Conservation (phyloP, 1,140 invertebrate species). For the Tetragnatha versicolor region DNA sequence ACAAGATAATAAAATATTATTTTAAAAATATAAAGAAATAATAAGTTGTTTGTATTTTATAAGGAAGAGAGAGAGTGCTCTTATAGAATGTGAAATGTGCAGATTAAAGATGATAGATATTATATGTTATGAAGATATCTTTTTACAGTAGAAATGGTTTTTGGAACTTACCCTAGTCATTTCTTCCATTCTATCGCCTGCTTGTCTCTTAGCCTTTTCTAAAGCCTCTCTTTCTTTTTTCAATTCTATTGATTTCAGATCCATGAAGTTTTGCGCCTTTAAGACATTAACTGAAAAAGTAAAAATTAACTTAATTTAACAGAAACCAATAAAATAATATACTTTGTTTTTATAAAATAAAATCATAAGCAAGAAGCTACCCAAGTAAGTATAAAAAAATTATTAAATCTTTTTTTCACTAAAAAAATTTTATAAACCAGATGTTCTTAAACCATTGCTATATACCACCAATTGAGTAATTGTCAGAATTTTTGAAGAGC, state of each 20-base stretch:
- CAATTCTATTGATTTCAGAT: conserved; percentile 89
- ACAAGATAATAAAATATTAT: neutral
- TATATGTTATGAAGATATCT: neutral
- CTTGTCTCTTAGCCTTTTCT: conserved; percentile 72
- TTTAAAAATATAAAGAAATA: neutral
- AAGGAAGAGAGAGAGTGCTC: neutral
- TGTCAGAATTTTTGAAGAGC: no score
- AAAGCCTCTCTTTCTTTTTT: conserved; percentile 82
- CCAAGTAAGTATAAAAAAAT: neutral
- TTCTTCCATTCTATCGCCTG: conserved; percentile 64
- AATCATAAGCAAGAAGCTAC: neutral
- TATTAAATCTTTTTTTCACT: neutral
- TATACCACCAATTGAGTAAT: neutral
- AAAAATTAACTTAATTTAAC: neutral
- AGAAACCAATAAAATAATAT: neutral
- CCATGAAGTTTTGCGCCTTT: conserved; percentile 75
- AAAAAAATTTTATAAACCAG: neutral
- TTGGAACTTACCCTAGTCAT: conserved; percentile 60
- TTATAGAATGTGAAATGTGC: neutral
- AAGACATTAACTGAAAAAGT: conserved; percentile 83
- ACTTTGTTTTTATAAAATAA: neutral
- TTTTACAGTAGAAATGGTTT: neutral
- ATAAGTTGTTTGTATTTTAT: neutral
- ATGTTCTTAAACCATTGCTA: neutral
- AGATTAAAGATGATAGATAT: neutral